Percentiles rank a stretch among this genome's conserved stretches.
These are phyloP conservation scores for Podarcis lilfordi DNA, from an alignment of 2,797 vertebrate species.

Conservation along the genomic window DNA sequence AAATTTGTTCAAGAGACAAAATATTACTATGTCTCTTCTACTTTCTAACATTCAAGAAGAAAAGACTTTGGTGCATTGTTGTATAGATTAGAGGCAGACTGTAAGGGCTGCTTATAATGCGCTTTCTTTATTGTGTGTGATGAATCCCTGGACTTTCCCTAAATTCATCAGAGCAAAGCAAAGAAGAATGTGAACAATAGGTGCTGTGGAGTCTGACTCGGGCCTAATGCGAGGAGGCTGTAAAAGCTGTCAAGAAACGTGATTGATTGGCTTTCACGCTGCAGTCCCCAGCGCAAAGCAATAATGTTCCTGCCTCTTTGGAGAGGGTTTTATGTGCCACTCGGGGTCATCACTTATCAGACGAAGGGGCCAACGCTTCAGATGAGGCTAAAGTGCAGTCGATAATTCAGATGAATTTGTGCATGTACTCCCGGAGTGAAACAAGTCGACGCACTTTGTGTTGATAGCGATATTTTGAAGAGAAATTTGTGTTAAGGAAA, in stretches of 20 bases:
- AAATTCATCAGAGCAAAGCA: constrained; percentile 71
- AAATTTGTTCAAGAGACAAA: constrained; percentile 42
- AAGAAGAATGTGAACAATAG: constrained; percentile 74
- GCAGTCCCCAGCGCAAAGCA: constrained; percentile 72
- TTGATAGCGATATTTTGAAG: constrained; percentile 16
- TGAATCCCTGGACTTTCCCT: constrained; percentile 74
- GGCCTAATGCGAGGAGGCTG: constrained; percentile 70
- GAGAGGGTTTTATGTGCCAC: constrained; percentile 76
- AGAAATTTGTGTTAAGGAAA: not conserved
- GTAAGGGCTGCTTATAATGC: constrained; percentile 75
- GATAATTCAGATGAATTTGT: constrained; percentile 79
- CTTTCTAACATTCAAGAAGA: constrained; percentile 65
- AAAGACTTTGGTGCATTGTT: constrained; percentile 62
- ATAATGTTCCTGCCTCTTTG: constrained; percentile 75
- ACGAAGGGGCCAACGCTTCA: constrained; percentile 73
- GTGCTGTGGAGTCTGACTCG: constrained; percentile 72
- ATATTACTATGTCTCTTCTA: constrained; percentile 20
- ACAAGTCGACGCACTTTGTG: constrained; percentile 50
- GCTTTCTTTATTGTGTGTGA: constrained; percentile 54
- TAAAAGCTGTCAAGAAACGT: constrained; percentile 77
- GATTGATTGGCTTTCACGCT: constrained; percentile 76
- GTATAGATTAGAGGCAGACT: constrained; percentile 72
- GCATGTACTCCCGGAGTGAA: constrained; percentile 61
- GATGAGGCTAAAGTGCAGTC: constrained; percentile 75
- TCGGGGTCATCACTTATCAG: constrained; percentile 81